Percentiles rank a stretch among this genome's conserved stretches.
These are phyloP conservation scores for Scarus forsteni DNA, from an alignment of 2,797 vertebrate genomes.

Conservation along the genomic window DNA sequence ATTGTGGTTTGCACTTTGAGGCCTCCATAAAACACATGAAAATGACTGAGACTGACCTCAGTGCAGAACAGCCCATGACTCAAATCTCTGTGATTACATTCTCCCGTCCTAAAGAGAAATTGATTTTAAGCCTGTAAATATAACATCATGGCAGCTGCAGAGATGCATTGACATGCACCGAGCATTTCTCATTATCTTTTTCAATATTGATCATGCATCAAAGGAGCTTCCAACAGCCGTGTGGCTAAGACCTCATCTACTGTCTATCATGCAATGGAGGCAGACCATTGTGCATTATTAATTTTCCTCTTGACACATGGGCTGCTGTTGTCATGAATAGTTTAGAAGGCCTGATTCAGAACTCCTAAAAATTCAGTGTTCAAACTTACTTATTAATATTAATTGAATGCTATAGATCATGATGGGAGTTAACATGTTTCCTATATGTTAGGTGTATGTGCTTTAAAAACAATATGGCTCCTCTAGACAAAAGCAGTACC, in stretches of 20 bases:
- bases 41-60: constrained; percentile 55
- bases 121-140: constrained; percentile 40
- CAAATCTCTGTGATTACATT: constrained; percentile 43
- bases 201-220: constrained; percentile 66
- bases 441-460: background rate
- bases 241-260: constrained; percentile 43
- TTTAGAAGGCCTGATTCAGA: constrained; percentile 53
- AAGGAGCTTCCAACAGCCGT: constrained; percentile 48
- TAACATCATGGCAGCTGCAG: constrained; percentile 19
- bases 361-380: constrained; percentile 59
- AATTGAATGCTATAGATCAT: constrained; percentile 22
- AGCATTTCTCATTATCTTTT: constrained; percentile 63
- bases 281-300: constrained; percentile 63
- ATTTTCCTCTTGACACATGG: constrained; percentile 57
- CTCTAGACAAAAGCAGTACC: background rate
- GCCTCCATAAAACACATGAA: constrained; percentile 19
- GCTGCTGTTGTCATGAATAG: constrained; percentile 72
- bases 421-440: background rate
- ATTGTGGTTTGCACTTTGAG: too few species aligned
- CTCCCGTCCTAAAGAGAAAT: constrained; percentile 33
- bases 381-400: constrained; percentile 48
- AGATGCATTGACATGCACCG: constrained; percentile 44
- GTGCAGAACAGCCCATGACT: constrained; percentile 36
- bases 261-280: constrained; percentile 53
- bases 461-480: background rate